These are phyloP conservation scores for Cephus pulcher DNA, from an alignment of 2,888 invertebrate species.

Conservation along the genomic window DNA sequence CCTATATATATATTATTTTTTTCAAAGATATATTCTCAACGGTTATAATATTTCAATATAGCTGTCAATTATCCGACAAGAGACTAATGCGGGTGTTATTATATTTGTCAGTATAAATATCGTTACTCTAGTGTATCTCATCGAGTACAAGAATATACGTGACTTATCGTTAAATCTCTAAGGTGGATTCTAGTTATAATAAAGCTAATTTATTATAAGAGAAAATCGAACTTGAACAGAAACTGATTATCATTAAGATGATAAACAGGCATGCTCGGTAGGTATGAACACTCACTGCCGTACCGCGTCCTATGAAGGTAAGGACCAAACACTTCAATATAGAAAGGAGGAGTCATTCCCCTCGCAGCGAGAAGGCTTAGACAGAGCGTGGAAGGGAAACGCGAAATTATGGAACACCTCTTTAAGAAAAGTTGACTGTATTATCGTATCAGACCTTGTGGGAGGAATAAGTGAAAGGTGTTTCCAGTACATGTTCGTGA, in stretches of 20 bases:
- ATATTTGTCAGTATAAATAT: background rate
- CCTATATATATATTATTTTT: background rate
- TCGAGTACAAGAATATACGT: background rate
- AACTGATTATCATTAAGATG: no score
- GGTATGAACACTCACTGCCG: no score
- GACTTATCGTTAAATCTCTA: background rate
- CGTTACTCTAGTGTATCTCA: background rate
- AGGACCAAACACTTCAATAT: no score
- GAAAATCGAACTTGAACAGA: background rate
- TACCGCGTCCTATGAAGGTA: no score
- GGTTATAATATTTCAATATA: background rate
- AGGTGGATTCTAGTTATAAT: background rate
- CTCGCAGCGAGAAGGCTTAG: no score
- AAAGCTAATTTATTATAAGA: background rate
- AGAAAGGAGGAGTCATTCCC: no score
- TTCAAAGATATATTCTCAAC: background rate
- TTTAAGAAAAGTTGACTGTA: background rate
- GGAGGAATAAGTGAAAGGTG: background rate
- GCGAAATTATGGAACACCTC: no score
- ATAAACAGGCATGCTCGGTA: no score
- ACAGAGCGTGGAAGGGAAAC: no score
- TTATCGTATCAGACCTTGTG: background rate
- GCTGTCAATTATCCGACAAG: background rate
- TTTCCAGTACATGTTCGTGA: background rate
- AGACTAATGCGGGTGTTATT: background rate